These are phyloP conservation scores for Etheostoma perlongum DNA, from an alignment of 2,797 vertebrate genomes.

Conservation along the genomic window DNA sequence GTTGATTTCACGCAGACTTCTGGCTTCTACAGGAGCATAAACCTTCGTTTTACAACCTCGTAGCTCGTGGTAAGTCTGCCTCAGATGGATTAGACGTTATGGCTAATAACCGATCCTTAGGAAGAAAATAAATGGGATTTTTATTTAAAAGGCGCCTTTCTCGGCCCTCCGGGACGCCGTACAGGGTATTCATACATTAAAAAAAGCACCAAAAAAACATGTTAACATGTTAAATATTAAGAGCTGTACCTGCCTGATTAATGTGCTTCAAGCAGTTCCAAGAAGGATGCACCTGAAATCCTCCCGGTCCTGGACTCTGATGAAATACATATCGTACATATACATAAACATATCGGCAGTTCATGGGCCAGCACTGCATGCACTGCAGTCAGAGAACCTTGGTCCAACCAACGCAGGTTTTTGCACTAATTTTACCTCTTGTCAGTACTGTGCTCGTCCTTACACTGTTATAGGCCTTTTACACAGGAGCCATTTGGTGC, in stretches of 20 bases:
- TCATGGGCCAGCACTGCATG: background rate
- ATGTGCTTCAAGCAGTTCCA: background rate
- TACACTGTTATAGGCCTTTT: background rate
- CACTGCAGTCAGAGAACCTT: background rate
- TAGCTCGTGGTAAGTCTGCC: too few relatives aligned
- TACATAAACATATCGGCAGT: conserved; percentile 9
- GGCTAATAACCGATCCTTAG: too few relatives aligned
- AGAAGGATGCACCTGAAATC: conserved; percentile 13
- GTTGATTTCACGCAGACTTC: too few relatives aligned
- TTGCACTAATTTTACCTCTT: background rate
- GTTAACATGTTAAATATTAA: background rate
- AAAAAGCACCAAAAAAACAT: background rate
- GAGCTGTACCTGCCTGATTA: conserved; percentile 2
- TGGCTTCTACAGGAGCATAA: too few relatives aligned
- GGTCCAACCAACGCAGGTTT: background rate
- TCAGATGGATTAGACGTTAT: too few relatives aligned
- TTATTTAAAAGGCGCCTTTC: too few relatives aligned
- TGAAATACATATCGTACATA: conserved; percentile 2
- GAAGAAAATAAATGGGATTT: too few relatives aligned
- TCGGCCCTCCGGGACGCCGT: too few relatives aligned
- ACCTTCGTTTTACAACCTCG: too few relatives aligned
- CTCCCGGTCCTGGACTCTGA: background rate
- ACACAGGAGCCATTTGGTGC: background rate
- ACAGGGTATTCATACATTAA: too few relatives aligned
- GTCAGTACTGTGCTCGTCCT: background rate